phyloP scores from a whole-genome alignment of 2,113 vertebrate species.

The Brachyistius frenatus region DNA sequence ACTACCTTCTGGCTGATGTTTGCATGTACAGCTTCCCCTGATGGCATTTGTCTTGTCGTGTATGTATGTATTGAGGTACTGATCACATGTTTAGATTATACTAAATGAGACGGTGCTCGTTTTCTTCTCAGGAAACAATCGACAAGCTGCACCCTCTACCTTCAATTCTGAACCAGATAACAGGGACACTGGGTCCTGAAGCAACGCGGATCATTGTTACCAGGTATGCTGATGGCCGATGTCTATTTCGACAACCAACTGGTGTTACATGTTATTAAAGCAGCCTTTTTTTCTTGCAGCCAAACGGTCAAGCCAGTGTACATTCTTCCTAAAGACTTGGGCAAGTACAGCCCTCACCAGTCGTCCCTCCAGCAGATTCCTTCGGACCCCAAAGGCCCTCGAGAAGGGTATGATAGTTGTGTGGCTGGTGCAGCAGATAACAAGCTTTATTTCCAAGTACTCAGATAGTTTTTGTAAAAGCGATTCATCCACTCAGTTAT shows the following conservation, averaged over 20 bases:
- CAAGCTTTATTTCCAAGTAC: not conserved
- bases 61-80: not conserved
- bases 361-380: slow-evolving; percentile 86
- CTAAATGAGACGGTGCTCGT: slow-evolving; percentile 2
- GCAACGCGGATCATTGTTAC: slow-evolving; percentile 71
- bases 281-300: slow-evolving; percentile 62
- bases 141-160: slow-evolving; percentile 91
- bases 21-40: too few species aligned
- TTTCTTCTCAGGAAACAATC: slow-evolving; percentile 83
- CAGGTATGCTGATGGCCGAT: slow-evolving; percentile 51
- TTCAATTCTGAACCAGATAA: slow-evolving; percentile 91
- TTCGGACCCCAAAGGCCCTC: slow-evolving; percentile 70
- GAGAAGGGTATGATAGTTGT: slow-evolving; percentile 61
- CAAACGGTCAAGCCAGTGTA: slow-evolving; percentile 84
- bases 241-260: not conserved
- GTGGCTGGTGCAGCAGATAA: not conserved
- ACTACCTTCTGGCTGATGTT: too few species aligned
- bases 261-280: not conserved
- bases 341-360: slow-evolving; percentile 88
- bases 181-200: slow-evolving; percentile 79
- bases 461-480: not conserved
- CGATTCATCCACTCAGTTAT: not conserved
- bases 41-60: not conserved
- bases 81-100: not conserved
- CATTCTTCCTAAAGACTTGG: slow-evolving; percentile 86